Evolutionary conservation across 2,888 invertebrate species (phyloP).

Genomic region (Napeogenes sylphis): DNA sequence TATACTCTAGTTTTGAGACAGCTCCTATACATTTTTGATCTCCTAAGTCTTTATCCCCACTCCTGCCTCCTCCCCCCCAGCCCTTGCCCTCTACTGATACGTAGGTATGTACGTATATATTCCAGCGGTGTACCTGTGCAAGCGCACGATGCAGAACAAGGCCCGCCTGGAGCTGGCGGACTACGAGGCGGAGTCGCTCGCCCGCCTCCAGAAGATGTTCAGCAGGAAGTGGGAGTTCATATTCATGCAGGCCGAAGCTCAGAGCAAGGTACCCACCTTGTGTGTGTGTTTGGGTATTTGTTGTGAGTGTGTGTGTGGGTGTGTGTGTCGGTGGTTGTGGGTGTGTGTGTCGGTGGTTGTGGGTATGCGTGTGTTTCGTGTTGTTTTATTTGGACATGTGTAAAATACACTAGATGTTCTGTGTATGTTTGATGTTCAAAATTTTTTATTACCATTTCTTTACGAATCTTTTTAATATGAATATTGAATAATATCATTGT

Average conservation of each 20-base stretch:
- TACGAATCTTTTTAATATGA: too few species aligned
- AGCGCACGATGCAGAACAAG: slow-evolving; percentile 99
- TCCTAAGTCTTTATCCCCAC: too few species aligned
- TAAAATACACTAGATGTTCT: too few species aligned
- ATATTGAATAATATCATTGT: too few species aligned
- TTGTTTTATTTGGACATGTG: too few species aligned
- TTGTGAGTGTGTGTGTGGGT: not conserved
- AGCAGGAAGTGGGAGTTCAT: slow-evolving; percentile 99
- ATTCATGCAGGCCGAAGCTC: slow-evolving; percentile 96
- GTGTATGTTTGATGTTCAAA: too few species aligned
- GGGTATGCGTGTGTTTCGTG: too few species aligned
- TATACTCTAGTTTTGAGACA: too few species aligned
- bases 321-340: not conserved
- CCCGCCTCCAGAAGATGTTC: slow-evolving; percentile 98
- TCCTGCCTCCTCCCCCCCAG: too few species aligned
- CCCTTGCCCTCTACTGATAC: too few species aligned
- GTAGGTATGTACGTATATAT: slow-evolving; percentile 25
- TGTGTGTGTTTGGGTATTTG: not conserved
- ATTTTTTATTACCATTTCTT: too few species aligned
- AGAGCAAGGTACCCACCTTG: slow-evolving; percentile 70
- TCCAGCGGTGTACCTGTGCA: slow-evolving; percentile 98
- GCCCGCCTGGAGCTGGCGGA: slow-evolving; percentile 97
- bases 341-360: not conserved
- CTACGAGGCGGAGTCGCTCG: slow-evolving; percentile 98
- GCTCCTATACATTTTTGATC: too few species aligned